These are phyloP conservation scores for Drosophila cardini DNA, from an alignment of 1,140 invertebrate genomes.

Conservation along the genomic window DNA sequence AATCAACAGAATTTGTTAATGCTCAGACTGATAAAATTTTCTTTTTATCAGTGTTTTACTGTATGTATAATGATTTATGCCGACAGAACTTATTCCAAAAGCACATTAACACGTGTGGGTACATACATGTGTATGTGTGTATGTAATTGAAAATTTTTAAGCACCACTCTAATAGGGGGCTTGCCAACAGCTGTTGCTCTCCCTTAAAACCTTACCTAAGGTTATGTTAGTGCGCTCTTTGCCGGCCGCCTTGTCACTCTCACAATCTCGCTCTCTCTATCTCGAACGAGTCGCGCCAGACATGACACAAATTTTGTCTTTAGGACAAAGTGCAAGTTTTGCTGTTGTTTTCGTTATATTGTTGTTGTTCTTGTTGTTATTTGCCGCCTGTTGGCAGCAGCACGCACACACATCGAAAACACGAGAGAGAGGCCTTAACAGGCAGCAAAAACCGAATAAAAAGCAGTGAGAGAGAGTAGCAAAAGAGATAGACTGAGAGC, in stretches of 20 bases:
- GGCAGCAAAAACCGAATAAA: slow-evolving; percentile 10
- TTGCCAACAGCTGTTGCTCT: slow-evolving; percentile 59
- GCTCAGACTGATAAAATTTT: neutral
- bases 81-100: neutral
- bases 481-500: slow-evolving; percentile 38
- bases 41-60: neutral
- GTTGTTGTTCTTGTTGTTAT: slow-evolving; percentile 34
- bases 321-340: slow-evolving; percentile 69
- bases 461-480: slow-evolving; percentile 30
- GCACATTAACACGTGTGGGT: neutral
- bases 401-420: slow-evolving; percentile 54
- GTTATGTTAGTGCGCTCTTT: slow-evolving; percentile 18
- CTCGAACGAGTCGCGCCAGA: slow-evolving; percentile 17
- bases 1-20: neutral
- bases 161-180: slow-evolving; percentile 25
- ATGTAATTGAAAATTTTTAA: neutral
- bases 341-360: slow-evolving; percentile 47
- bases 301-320: slow-evolving; percentile 38
- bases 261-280: slow-evolving; percentile 4
- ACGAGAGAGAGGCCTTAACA: slow-evolving; percentile 17
- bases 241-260: slow-evolving; percentile 33
- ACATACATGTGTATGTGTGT: neutral
- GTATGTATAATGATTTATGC: neutral
- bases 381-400: slow-evolving; percentile 33
- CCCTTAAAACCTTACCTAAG: slow-evolving; percentile 6